Base-by-base conservation (phyloP, 2,888 invertebrate species). In the Aradus depressus region DNA sequence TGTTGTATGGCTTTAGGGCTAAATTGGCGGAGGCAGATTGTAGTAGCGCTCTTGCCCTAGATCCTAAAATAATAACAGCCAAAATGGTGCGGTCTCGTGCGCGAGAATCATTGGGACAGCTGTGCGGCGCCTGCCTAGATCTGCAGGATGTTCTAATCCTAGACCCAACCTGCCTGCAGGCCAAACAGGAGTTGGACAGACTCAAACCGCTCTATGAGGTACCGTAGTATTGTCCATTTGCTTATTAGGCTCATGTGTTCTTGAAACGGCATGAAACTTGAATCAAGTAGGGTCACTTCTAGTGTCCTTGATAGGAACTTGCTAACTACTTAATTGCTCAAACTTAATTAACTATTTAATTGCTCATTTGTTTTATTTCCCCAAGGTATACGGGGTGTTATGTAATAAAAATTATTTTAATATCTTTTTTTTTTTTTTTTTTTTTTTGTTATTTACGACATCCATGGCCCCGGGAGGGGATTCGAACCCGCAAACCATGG, bases 1-100 rank as follows among this genome's bases (percentile, higher is more conserved):
- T 8, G n/a, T 39, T 39, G 5, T 18, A 8, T 18, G 5, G 19
- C 18, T 44, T 8, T 62, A 83, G 83, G 55, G 77, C 77, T 39
- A 72, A 77, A 58, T 75, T 76, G 64, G 84, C 86, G 0, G 80
- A 87, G 62, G 73, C 75, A 0, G 93, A 95, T 67, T 92, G 92
- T 63, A 80, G 81, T 0, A 72, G 75, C 50, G 89, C 95, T 0
- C 69, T 95, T 2, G 73, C 77, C 52, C 68, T 90, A 4, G 88
- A 93, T 65, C 73, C 77, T 1, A 75, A 75, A 0, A 90, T 90
- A 60, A 79, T 84, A 0, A 95, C 95, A 69, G 91, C 92, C 0
- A 76, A 84, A 56, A 82, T 83, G 59, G 75, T 93, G 1, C 74
- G 93, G 59, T 87, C 86, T 60, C 76, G 78, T 52, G 88, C 81